phyloP scores from a whole-genome alignment of 2,797 vertebrate species.

The Jordanella pulchra region DNA sequence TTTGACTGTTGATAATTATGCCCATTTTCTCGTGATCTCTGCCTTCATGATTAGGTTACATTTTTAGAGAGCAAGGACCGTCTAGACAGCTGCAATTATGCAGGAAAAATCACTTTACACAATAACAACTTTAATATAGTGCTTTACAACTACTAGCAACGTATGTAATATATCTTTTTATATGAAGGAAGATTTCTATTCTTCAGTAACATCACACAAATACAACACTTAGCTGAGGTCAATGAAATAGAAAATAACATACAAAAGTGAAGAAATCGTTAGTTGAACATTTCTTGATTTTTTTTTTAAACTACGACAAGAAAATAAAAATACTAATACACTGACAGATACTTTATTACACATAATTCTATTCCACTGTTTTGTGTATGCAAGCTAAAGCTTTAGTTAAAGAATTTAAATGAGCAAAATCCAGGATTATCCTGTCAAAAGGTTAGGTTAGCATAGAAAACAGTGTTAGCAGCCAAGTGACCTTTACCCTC shows the following conservation, averaged over 20 bases:
- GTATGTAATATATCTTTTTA: neutral
- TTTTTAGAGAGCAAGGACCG: neutral
- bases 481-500: too few relatives aligned
- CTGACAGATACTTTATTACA: too few relatives aligned
- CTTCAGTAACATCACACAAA: neutral
- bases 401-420: neutral
- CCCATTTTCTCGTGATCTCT: neutral
- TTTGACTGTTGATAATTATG: neutral
- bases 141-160: neutral
- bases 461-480: too few relatives aligned
- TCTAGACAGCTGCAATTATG: conserved; percentile 4
- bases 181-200: neutral
- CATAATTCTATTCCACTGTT: neutral
- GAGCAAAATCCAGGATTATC: neutral
- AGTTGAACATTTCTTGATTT: neutral
- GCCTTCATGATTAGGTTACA: neutral
- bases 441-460: too few relatives aligned
- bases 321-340: neutral
- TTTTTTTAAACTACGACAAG: too few relatives aligned
- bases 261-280: neutral
- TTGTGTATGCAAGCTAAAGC: neutral
- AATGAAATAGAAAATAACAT: neutral
- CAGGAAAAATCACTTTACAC: neutral
- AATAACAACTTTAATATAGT: neutral
- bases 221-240: neutral